Conservation (phyloP, 2,797 vertebrate genomes). For the Scolopax bukidnonensis region DNA sequence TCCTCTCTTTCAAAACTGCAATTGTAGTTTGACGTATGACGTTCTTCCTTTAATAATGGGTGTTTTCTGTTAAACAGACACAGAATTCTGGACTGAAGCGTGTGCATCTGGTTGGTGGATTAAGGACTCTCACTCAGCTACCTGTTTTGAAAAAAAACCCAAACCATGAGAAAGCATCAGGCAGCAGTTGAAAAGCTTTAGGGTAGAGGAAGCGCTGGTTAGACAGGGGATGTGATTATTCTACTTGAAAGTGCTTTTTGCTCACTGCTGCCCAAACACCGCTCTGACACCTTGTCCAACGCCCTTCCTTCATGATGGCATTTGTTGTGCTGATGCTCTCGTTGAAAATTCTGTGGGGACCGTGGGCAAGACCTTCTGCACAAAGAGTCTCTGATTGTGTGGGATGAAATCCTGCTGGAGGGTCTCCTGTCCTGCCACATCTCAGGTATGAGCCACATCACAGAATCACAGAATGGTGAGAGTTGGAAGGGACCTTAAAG, state of each 20-base stretch:
- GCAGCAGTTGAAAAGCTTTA: background rate
- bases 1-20: background rate
- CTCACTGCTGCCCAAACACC: background rate
- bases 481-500: no score
- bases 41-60: background rate
- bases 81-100: background rate
- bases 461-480: no score
- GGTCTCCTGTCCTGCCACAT: background rate
- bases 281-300: background rate
- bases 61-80: background rate
- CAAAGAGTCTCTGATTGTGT: background rate
- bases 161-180: background rate
- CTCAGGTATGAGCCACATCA: accelerated
- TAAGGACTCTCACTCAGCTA: background rate
- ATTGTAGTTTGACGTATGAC: background rate
- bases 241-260: background rate
- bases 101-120: background rate
- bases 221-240: background rate
- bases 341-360: background rate
- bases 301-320: background rate
- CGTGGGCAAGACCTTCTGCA: background rate
- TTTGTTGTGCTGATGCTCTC: background rate
- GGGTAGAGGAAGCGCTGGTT: background rate
- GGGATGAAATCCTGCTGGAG: background rate
- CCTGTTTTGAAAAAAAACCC: background rate